phyloP scores from a whole-genome alignment of 1,140 invertebrate genomes.

The Cydia splendana region DNA sequence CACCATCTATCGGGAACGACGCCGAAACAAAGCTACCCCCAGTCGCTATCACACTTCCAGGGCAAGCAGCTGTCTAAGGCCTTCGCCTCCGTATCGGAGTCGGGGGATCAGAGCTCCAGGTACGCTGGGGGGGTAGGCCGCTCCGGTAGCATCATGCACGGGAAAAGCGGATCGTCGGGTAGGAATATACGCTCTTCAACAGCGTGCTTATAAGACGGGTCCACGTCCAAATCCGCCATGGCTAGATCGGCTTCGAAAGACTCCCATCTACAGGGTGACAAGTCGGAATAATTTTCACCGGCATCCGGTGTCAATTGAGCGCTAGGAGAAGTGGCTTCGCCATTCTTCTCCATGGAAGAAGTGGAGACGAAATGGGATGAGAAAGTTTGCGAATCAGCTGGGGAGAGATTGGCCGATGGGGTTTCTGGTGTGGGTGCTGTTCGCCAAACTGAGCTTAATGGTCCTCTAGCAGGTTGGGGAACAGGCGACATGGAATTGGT shows the following conservation, averaged over 20 bases:
- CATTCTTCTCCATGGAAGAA: constrained; percentile 75
- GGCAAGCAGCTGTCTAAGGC: constrained; percentile 56
- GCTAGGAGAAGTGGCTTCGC: constrained; percentile 78
- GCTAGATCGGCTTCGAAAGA: constrained; percentile 79
- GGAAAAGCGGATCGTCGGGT: constrained; percentile 70
- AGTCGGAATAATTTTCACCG: constrained; percentile 72
- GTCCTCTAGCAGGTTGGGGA: constrained; percentile 62
- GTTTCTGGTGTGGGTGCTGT: constrained; percentile 81
- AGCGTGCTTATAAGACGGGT: constrained; percentile 79
- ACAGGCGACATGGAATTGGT: constrained; percentile 65
- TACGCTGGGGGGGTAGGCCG: constrained; percentile 70
- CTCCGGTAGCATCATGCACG: constrained; percentile 62
- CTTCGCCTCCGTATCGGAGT: constrained; percentile 73
- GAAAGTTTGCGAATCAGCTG: constrained; percentile 80
- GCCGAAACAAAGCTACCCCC: constrained; percentile 45
- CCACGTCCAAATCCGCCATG: constrained; percentile 74
- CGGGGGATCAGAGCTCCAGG: constrained; percentile 74
- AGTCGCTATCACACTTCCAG: constrained; percentile 52
- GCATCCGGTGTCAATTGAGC: constrained; percentile 81
- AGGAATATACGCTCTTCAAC: constrained; percentile 82
- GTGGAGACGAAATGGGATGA: constrained; percentile 81
- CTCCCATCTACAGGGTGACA: constrained; percentile 75
- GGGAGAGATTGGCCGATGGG: constrained; percentile 81
- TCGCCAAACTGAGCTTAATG: constrained; percentile 69
- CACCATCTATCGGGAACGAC: constrained; percentile 43